These are phyloP conservation scores for Nymphalis polychloros DNA, from an alignment of 2,888 invertebrate genomes.

Conservation along the genomic window DNA sequence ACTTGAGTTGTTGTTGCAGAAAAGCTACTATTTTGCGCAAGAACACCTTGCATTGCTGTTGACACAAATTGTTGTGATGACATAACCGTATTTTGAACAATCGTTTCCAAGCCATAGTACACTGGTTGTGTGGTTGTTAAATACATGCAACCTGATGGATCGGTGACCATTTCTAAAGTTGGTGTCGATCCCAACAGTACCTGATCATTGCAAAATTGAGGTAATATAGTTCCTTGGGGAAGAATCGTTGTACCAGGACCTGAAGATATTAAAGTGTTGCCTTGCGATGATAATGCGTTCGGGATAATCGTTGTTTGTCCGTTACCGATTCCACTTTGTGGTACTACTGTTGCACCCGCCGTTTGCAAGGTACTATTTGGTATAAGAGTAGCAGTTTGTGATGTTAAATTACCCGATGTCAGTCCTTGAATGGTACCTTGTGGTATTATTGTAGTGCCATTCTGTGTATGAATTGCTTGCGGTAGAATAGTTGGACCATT, in stretches of 20 bases:
- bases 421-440: conserved; percentile 79
- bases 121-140: conserved; percentile 87
- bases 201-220: conserved; percentile 82
- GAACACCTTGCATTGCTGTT: conserved; percentile 89
- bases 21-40: conserved; percentile 91
- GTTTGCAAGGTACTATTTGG: conserved; percentile 71
- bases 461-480: conserved; percentile 80
- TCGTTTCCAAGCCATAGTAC: conserved; percentile 91
- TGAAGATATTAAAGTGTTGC: conserved; percentile 77
- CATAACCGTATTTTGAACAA: conserved; percentile 94
- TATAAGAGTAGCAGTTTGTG: conserved; percentile 67
- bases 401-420: conserved; percentile 63
- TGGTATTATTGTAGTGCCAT: conserved; percentile 84
- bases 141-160: conserved; percentile 82
- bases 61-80: conserved; percentile 93
- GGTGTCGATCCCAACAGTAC: conserved; percentile 83
- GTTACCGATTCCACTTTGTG: conserved; percentile 76
- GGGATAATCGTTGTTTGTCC: conserved; percentile 77
- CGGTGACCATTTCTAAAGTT: conserved; percentile 84
- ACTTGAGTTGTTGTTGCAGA: conserved; percentile 92
- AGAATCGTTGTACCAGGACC: conserved; percentile 82
- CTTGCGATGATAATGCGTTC: conserved; percentile 77
- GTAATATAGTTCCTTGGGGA: conserved; percentile 81
- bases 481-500: conserved; percentile 83
- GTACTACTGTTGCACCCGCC: conserved; percentile 68